Base-by-base conservation (phyloP, 2,113 vertebrate genomes). In the Cranoglanis bouderius region DNA sequence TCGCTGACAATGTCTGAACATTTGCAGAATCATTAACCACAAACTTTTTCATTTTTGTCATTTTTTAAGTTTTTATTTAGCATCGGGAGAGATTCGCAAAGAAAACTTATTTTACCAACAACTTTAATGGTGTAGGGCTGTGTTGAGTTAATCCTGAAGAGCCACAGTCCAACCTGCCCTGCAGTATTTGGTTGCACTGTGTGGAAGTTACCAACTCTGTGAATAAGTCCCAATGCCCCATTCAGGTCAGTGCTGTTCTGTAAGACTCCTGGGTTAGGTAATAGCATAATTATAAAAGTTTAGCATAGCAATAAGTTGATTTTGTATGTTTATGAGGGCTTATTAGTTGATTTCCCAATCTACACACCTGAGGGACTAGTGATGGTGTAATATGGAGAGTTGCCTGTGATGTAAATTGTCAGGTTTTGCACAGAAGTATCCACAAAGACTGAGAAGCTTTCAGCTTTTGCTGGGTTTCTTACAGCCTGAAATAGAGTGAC, bases 321-420 rank as follows among this genome's bases (percentile, higher is more conserved):
- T 86, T 35, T 88, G 13, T n/a, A n/a, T n/a, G n/a, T n/a, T n/a
- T n/a, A n/a, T n/a, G n/a, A n/a, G n/a, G n/a, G n/a, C n/a, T n/a
- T n/a, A n/a, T n/a, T n/a, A 78, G 10, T 51, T 80, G 16, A 74
- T 18, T 65, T 18, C 32, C 51, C 35, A 40, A 43, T 85, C 10
- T 13, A 51, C 8, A 12, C 46, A 96, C 95, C 95, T 94, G 91
- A 84, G 0, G 95, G 7, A 86, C 89, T 94, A 29, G 75, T 92
- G 51, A 96, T 88, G 49, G 4, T 93, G 87, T 93, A 96, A 10
- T 67, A 87, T 84, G 93, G 90, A 9, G 90, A 46, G 6, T 88
- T 88, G 85, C 94, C 93, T 61, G 94, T 96, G 80, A 96, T 91
- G 91, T 94, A 96, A n/a, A 85, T 72, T 0, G 88, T 96, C 57